phyloP scores from a whole-genome alignment of 2,888 invertebrate genomes.

The Leucozona laternaria region DNA sequence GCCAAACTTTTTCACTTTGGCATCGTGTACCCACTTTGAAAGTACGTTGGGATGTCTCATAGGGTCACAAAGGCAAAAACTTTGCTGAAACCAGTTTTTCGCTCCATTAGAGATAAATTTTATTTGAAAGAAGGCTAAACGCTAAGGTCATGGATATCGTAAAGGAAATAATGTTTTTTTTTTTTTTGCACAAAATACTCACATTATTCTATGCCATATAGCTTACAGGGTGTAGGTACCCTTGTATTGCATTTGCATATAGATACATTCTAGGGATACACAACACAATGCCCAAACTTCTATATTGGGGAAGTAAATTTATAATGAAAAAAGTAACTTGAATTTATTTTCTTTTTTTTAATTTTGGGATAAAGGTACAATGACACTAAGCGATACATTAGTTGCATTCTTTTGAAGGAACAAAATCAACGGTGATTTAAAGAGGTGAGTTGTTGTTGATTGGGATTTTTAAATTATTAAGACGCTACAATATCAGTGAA shows the following conservation, averaged over 20 bases:
- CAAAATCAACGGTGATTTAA: background rate
- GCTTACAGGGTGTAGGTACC: background rate
- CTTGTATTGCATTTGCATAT: conserved; percentile 17
- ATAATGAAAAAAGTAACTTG: background rate
- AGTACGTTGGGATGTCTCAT: conserved; percentile 21
- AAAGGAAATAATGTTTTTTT: background rate
- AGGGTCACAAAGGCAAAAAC: conserved; percentile 33
- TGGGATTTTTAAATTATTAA: background rate
- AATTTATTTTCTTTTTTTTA: background rate
- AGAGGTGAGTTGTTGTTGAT: background rate
- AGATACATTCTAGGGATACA: background rate
- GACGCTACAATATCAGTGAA: background rate
- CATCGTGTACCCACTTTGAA: background rate
- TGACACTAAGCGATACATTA: background rate
- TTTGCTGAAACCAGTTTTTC: conserved; percentile 33
- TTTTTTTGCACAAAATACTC: background rate
- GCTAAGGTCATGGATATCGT: conserved; percentile 27
- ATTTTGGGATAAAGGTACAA: background rate
- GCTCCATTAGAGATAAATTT: conserved; percentile 32
- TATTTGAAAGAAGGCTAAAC: conserved; percentile 31
- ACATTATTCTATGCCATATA: background rate
- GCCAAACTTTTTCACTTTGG: conserved; percentile 12
- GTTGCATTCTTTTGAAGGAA: background rate
- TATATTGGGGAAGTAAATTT: background rate
- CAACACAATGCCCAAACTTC: background rate